phyloP scores from a whole-genome alignment of 2,888 invertebrate species.

The Ennomos fuscantarius region DNA sequence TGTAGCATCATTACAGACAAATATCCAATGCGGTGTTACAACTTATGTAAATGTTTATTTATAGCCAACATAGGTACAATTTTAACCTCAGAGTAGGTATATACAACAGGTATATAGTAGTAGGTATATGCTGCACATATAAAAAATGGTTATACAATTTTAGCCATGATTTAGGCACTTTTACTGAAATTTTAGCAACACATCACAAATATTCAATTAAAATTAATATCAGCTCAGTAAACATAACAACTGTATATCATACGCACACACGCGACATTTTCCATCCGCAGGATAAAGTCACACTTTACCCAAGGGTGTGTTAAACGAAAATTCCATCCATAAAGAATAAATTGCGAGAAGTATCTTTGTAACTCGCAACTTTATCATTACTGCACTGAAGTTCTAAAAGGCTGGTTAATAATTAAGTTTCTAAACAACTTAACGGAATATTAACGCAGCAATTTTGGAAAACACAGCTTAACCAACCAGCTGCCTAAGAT shows the following conservation, averaged over 20 bases:
- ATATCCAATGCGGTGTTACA: no score
- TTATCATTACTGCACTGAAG: conserved; percentile 32
- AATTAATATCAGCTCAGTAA: not conserved
- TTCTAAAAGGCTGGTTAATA: conserved; percentile 34
- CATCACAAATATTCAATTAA: no score
- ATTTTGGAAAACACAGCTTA: conserved; percentile 9
- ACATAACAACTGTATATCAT: conserved; percentile 22
- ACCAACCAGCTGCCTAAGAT: not conserved
- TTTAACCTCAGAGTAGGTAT: no score
- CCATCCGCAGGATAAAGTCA: conserved; percentile 51
- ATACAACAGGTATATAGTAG: no score
- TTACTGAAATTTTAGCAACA: no score
- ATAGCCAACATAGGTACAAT: no score
- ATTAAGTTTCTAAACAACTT: conserved; percentile 25
- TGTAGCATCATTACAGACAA: no score
- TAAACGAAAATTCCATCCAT: conserved; percentile 55
- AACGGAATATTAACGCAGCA: conserved; percentile 9
- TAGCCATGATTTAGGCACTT: no score
- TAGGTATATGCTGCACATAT: no score
- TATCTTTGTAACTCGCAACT: conserved; percentile 38
- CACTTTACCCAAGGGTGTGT: conserved; percentile 48
- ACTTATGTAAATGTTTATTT: no score
- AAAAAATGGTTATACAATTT: no score
- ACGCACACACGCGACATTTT: conserved; percentile 50
- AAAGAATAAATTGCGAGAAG: conserved; percentile 41